These are phyloP conservation scores for Onychomys arenicola DNA, from an alignment of 2,797 vertebrate species.

Conservation along the genomic window DNA sequence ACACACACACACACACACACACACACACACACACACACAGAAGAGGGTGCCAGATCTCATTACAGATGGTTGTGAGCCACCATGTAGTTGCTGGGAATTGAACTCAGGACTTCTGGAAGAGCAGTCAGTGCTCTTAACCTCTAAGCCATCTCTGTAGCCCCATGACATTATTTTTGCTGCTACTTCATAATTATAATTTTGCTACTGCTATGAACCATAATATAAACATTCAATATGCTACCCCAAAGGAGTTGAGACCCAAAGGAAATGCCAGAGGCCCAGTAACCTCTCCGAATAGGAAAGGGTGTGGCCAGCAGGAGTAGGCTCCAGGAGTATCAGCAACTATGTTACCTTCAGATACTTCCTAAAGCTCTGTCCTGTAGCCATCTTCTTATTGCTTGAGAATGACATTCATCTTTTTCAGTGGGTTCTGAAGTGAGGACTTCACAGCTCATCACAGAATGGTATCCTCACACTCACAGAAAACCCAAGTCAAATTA, in stretches of 20 bases:
- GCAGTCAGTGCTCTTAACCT: too few relatives aligned
- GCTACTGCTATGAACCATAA: not conserved
- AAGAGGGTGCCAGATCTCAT: too few relatives aligned
- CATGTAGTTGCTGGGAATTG: too few relatives aligned
- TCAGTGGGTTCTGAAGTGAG: slow-evolving; percentile 16
- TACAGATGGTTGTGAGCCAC: too few relatives aligned
- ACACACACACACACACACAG: too few relatives aligned
- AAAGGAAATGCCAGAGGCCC: not conserved
- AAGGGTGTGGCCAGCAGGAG: not conserved
- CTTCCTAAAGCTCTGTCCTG: slow-evolving; percentile 35
- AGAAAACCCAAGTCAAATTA: slow-evolving; percentile 21
- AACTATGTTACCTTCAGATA: slow-evolving; percentile 28
- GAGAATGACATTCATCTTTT: not conserved
- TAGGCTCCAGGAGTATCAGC: not conserved
- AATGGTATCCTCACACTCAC: slow-evolving; percentile 36
- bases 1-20: too few relatives aligned
- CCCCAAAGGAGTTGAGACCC: too few relatives aligned
- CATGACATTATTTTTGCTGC: not conserved
- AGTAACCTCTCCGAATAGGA: not conserved
- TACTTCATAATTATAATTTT: not conserved
- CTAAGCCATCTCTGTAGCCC: too few relatives aligned
- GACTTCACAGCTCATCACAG: slow-evolving; percentile 37
- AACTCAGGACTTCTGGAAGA: too few relatives aligned
- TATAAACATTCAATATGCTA: not conserved
- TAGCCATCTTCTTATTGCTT: not conserved